Base-by-base conservation (phyloP, 1,140 invertebrate genomes). In the Heliothis subflexa region DNA sequence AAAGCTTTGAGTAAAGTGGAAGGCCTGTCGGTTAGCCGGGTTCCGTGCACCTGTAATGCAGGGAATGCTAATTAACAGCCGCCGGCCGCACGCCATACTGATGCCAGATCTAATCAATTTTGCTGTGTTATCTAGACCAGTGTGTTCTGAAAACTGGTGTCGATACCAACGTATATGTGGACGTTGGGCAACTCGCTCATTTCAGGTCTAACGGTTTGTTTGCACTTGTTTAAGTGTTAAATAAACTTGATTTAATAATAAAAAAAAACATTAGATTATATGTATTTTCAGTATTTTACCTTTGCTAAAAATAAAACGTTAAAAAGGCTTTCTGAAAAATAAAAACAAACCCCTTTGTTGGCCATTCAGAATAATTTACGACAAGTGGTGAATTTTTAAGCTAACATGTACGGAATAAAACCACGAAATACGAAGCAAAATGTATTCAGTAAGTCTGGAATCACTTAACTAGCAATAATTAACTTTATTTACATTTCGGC, bases 401-500 rank as follows among this genome's bases (percentile, higher is more conserved):
- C 50, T 52, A 71, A 71, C 45, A 54, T 49, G 68, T 71, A 55
- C 68, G 47, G 33, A 54, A 16, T 54, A 54, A 71, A 71, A 28
- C 45, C 13, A 50, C 73, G 52, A 79, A 62, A 61, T 52, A 52
- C 21, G 47, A 59, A 78, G 72, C 79, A 76, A 81, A 86, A 87
- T 82, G 78, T 82, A 83, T 83, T 80, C 71, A 74, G 72, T 84
- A 79, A 76, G 83, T 86, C 86, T 87, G 86, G 88, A 93, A 93
- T 93, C 88, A 92, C 91, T 92, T 91, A 89, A 90, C 85, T 86
- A 87, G 88, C 86, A 91, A 90, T 92, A 92, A 93, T 92, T 93
- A 91, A 93, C 88, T 90, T 89, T 91, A 89, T 91, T 91, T 91
- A 92, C 86, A 91, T 88, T 90, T 87, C 79, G 78, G 84, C 79